Evolutionary conservation across 2,888 invertebrate species (phyloP), one percentile per base, ranked within the genome.

Genomic region (Hemithea aestivaria): DNA sequence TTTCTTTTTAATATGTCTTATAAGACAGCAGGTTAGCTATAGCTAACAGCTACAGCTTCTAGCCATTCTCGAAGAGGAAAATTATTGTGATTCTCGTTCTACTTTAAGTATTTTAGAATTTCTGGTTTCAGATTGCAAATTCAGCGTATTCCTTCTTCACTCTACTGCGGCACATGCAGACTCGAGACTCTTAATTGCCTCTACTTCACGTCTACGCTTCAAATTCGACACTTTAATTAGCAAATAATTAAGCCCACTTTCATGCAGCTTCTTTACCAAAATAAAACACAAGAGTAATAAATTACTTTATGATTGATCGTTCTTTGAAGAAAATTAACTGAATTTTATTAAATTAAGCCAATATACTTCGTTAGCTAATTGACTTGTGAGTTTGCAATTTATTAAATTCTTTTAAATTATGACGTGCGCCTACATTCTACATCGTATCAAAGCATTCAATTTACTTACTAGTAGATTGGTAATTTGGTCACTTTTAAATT

Each of bases 111-210:
- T 29, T 24, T 11, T n/a, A n/a, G n/a, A n/a, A n/a, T 34, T 27
- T 47, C 49, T 49, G 35, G 23, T 80, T 80, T 39, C 74, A 80
- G 81, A 75, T 81, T 34, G 77, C 81, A 56, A 79, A 80, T 45
- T 65, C 80, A 1, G 67, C 79, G 1, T 80, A 80, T 46, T 82
- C 82, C 1, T 74, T 77, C 43, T 80, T 73, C 40, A 74, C 78
- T 31, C 47, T 82, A 22, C 56, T 81, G 6, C 66, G 73, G n/a
- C 53, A 79, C 32, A 68, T 81, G 66, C 73, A 79, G 42, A 42
- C 62, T 10, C 63, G 60, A 24, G 59, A 69, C 46, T 25, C 20
- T 11, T 44, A 47, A 27, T 22, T 27, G 10, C 7, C 3, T 24
- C 9, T 24, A 6, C 22, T 27, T 21, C 26, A 26, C 6, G 4